Conservation (phyloP, 2,797 vertebrate species). For the Lepilemur septentrionalis region DNA sequence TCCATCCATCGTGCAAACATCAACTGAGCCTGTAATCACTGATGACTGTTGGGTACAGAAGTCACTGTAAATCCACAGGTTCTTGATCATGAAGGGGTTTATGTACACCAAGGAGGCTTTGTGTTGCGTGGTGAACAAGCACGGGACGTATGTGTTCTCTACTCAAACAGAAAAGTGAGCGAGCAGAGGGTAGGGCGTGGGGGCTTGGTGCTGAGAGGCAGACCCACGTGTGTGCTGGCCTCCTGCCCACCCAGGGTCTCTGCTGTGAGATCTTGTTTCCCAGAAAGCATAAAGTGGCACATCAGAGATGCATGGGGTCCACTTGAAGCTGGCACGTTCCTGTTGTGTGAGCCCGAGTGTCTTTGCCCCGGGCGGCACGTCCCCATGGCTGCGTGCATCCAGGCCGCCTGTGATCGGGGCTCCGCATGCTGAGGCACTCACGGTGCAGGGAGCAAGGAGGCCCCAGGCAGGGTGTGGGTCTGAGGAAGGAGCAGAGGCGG, state of each 20-base stretch:
- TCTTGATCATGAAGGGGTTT: background rate
- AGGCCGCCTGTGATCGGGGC: background rate
- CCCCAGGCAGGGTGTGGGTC: background rate
- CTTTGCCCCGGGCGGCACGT: fast-evolving
- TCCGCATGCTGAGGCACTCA: background rate
- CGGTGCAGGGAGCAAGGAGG: background rate
- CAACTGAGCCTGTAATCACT: background rate
- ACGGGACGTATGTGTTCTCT: background rate
- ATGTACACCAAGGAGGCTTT: background rate
- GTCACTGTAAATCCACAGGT: background rate
- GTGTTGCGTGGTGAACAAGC: background rate
- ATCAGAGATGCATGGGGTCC: background rate
- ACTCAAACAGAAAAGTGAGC: background rate
- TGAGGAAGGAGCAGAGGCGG: background rate
- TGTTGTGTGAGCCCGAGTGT: background rate
- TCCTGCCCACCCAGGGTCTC: background rate
- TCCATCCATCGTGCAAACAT: background rate
- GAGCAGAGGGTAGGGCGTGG: background rate
- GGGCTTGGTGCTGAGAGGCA: background rate
- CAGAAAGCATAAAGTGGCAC: fast-evolving
- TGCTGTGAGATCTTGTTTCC: background rate
- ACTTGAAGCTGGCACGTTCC: background rate
- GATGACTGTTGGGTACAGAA: background rate
- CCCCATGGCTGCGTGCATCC: fast-evolving
- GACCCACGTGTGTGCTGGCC: fast-evolving